Evolutionary conservation across 2,797 vertebrate genomes (phyloP), one percentile per base, ranked within the genome.

Genomic region (Leucoraja ocellata): DNA sequence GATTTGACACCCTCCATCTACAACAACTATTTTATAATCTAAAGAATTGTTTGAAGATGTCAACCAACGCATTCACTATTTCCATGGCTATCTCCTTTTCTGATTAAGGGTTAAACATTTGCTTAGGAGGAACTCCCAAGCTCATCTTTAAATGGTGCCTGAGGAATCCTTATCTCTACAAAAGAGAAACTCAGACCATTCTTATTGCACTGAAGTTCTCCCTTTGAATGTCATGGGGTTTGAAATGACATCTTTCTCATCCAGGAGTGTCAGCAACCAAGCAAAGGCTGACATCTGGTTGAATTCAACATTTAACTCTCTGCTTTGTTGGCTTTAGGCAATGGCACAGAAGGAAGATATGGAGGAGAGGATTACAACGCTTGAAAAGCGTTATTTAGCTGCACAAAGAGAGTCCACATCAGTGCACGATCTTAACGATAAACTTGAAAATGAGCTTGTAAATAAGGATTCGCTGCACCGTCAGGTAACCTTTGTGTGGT

Each of bases 341-440:
- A 95, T 97, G 95, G 97, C 97, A 32, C 97, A 99, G 97, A 99
- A 98, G 95, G 98, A 99, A 81, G 98, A 99, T 94, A 98, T 99
- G 98, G 98, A 99, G 94, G 98, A 99, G 95, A 97, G 98, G 93
- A 99, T 99, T 95, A 99, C 98, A 93, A 99, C 98, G 0, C 95
- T 99, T 94, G 98, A 99, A 94, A 99, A 99, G 93, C 98, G 98
- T 91, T 99, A 99, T 95, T 96, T 99, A 95, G 98, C 98, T 25
- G 98, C 98, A 81, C 98, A 99, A 95, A 95, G 98, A 90, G 98
- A 99, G 95, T 98, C 98, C 94, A 99, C 98, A 0, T 98, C 98
- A 94, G 98, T 99, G 95, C 98, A 99, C 5, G 98, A 99, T 96
- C 98, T 99, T 94, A 99, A 99, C 0, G 98, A 99, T 96, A 99